Base-by-base conservation (phyloP, 23 tunicate species). In the Ascidia mentula region DNA sequence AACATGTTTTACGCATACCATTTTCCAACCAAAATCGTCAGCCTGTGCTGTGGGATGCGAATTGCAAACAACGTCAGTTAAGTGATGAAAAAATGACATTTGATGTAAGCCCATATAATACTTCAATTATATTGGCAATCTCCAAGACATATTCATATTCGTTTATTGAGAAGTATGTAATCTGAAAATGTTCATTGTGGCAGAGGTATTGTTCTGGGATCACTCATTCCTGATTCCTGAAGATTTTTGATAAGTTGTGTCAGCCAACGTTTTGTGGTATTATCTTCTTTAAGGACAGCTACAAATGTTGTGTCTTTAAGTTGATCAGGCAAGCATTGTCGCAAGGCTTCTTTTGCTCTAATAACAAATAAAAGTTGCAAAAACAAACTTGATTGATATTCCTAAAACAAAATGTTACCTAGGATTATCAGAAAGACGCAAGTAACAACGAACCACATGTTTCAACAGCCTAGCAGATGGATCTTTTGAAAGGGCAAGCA, bases 241-340 rank as follows among this genome's bases (percentile, higher is more conserved):
- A 96, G 79, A 60, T 96, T 96, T 73, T 96, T 96, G 34, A 88
- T 89, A 46, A 96, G 85, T 77, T 96, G 97, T 20, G 84, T 72
- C 8, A 96, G 78, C 99, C 99, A 96, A n/a, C 99, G 79, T 76
- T 91, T 92, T 13, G 99, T 96, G 26, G 95, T 88, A 45, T 77
- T 88, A 82, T 96, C 99, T 59, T 96, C 99, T 84, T 96, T 96
- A 18, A 96, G 79, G 32, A 92, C 97, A 33, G 82, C 40, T 17
- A 73, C 45, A 65, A 96, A 96, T 5, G 99, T 96, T 12, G 92
- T 46, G 70, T 96, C 99, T 81, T 92, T 96, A 20, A 96, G 78
- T 70, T 96, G 99, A 71, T 96, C 99, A n/a, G 99, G 99, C 18
- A 96, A 74, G 53, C 99, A 96, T 72, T 96, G 99, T 15, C 99